Evolutionary conservation across 23 tunicate species (phyloP).

Genomic region (Ascidia mentula): DNA sequence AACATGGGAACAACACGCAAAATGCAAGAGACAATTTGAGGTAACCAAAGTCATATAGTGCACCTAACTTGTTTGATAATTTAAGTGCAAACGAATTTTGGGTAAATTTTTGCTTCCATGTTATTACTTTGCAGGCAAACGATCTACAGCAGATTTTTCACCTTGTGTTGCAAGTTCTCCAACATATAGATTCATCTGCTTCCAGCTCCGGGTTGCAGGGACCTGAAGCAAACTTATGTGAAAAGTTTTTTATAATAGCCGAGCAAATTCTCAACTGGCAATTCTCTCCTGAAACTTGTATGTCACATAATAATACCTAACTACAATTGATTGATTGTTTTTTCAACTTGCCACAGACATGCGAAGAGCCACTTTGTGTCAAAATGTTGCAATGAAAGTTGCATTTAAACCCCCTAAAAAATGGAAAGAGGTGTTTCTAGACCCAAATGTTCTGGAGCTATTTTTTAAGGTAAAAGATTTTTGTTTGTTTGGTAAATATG

Average conservation of each 20-base stretch:
- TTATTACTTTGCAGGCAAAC: slow-evolving; percentile 23
- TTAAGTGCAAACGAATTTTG: background rate
- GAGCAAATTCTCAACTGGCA: slow-evolving; percentile 62
- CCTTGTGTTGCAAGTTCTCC: slow-evolving; percentile 50
- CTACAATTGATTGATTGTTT: background rate
- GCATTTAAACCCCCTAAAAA: slow-evolving; percentile 44
- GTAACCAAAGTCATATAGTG: background rate
- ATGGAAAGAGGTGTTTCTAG: slow-evolving; percentile 51
- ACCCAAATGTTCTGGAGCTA: slow-evolving; percentile 26
- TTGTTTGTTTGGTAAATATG: background rate
- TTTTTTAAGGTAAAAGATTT: slow-evolving; percentile 30
- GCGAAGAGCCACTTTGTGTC: slow-evolving; percentile 19
- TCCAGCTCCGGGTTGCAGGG: background rate
- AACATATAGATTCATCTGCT: slow-evolving; percentile 12
- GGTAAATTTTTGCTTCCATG: background rate
- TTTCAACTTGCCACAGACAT: background rate
- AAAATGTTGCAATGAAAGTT: slow-evolving; percentile 21
- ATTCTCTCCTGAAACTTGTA: slow-evolving; percentile 29
- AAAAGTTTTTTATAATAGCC: slow-evolving; percentile 36
- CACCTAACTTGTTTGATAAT: no score
- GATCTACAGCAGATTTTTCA: slow-evolving; percentile 47
- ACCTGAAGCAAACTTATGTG: slow-evolving; percentile 26
- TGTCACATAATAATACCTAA: background rate
- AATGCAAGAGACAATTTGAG: slow-evolving; percentile 64
- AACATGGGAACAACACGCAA: slow-evolving; percentile 63